Conservation (phyloP, 1,140 invertebrate genomes). For the Heliconius eleuchia region DNA sequence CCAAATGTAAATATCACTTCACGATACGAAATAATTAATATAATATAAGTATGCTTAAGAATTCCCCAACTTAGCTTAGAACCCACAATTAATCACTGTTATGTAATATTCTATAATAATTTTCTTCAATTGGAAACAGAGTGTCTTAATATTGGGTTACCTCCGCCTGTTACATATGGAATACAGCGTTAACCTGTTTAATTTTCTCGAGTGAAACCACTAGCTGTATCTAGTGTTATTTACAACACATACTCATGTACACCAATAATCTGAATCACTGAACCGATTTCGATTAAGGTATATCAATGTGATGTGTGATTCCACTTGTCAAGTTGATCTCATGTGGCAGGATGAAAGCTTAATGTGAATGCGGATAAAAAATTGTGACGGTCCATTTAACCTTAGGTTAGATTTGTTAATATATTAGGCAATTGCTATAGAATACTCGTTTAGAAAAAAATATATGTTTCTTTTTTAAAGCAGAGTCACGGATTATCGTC, state of each 20-base stretch:
- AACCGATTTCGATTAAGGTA: slow-evolving; percentile 10
- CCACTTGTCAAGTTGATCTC: neutral
- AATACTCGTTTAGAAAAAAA: no score
- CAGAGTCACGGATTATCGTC: no score
- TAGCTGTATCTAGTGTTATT: neutral
- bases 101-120: no score
- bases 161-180: no score
- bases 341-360: slow-evolving; percentile 8
- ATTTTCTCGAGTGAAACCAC: neutral
- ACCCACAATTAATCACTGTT: no score
- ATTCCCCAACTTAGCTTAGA: no score
- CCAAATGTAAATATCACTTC: no score
- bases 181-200: neutral
- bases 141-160: no score
- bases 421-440: neutral
- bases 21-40: no score
- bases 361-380: slow-evolving; percentile 4
- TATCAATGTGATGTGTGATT: neutral
- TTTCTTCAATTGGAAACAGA: no score
- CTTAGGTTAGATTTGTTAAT: neutral
- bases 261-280: slow-evolving; percentile 14
- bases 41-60: no score
- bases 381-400: neutral
- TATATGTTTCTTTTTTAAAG: no score
- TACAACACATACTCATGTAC: slow-evolving; percentile 3